Base-by-base conservation (phyloP, 2,888 invertebrate species). In the Drosophila lutescens region DNA sequence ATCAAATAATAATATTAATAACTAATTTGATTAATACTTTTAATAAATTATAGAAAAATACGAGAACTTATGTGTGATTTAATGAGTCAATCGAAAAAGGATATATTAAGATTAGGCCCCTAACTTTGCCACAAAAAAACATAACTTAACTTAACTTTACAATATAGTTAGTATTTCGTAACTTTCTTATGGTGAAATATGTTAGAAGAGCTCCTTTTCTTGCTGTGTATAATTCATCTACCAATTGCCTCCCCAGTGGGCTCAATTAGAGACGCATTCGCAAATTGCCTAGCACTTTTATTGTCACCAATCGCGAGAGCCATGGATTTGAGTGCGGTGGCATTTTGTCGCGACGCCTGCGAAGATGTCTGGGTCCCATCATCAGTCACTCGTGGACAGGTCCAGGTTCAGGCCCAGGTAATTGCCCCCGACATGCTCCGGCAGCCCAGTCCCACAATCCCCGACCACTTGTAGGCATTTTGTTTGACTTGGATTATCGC, bases 261-360 rank as follows among this genome's bases (percentile, higher is more conserved):
- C 73, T 85, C 88, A 84, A 89, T 84, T 84, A 84, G 86, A 84
- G 83, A 67, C 86, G 88, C 86, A 79, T 65, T 74, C 68, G 70
- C 77, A 89, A 89, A 89, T 84, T 87, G 88, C 76, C 77, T 51
- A 62, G 79, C 88, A 82, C 80, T 89, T 89, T 88, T 86, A 82
- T 76, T 89, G 85, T 88, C 89, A 86, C 86, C 89, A 74, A 32
- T 44, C 44, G 56, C n/a, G 47, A 74, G 70, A 56, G 55, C 53
- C 60, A 44, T 41, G 70, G 68, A 60, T 60, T 57, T 62, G 53
- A 56, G 67, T 82, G 89, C 60, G 57, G 73, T 86, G 76, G 79
- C 87, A 89, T 89, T 89, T 89, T 80, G 89, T 86, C 87, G 89
- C 90, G 88, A 73, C 87, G 77, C 85, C 86, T 81, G 61, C 67